Evolutionary conservation across 2,888 invertebrate species (phyloP), one percentile per base, ranked within the genome.

Genomic region (Drosophila nr. medialis): DNA sequence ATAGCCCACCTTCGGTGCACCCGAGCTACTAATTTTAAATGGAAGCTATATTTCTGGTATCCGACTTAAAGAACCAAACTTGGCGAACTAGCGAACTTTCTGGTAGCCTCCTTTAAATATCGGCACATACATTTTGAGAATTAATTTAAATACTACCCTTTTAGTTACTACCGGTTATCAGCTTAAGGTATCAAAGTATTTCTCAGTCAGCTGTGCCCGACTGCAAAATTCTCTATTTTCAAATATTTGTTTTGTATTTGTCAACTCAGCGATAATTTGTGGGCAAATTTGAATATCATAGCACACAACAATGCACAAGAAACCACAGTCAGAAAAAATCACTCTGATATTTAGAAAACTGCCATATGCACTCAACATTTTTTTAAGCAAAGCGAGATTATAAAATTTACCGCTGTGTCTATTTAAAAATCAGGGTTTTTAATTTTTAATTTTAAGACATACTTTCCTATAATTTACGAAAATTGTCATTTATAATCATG

Each of bases 231-330:
- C 4, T 24, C 21, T 13, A 7, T 2, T 4, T 7, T 4, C 13
- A 24, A 24, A 7, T 45, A 21, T 45, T 45, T 62, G 27, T 21
- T 58, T 45, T 61, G 48, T 54, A 21, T 50, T 71, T 64, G 60
- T 61, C 68, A 78, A 69, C 68, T 81, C 64, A 62, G 66, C 60
- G 77, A 54, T 71, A 74, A 70, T 8, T 42, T 40, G 10, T 38
- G 45, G 27, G 29, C 34, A 48, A 45, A 42, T 30, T 36, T 24
- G 13, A n/a, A 10, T 15, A 18, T 24, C 11, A 32, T 45, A 38
- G 34, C 38, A 30, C 8, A 24, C 15, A 45, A 45, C 21, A 7
- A 7, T 45, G 4, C 21, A 7, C 21, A 7, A 7, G 45, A 45
- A 21, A 21, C 21, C 4, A 45, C 45, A 15, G 45, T 21, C 13